A percentile compares a stretch with the other conserved stretches of the same genome.
Conservation (phyloP, 2,888 invertebrate species). For the Dicyrtomina minuta region DNA sequence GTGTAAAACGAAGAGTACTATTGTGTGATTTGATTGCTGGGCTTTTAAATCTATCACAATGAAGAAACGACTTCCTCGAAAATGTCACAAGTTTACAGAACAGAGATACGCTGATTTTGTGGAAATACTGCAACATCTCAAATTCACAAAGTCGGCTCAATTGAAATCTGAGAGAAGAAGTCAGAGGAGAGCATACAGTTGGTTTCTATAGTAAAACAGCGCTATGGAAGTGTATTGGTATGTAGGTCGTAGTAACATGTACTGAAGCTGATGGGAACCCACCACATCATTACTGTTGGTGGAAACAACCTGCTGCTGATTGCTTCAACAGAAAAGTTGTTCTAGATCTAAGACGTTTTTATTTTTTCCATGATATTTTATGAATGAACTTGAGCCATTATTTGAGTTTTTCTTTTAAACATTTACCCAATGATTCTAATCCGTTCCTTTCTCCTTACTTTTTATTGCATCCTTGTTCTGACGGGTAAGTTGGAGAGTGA, state of each 20-base stretch:
- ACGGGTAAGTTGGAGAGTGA: neutral
- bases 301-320: constrained; percentile 3
- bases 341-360: constrained; percentile 8
- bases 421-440: neutral
- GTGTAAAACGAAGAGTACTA: too few species aligned
- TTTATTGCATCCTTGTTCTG: neutral
- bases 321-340: constrained; percentile 5
- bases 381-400: constrained; percentile 9
- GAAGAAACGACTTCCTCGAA: neutral
- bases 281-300: neutral
- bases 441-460: constrained; percentile 3
- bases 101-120: too few species aligned
- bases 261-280: neutral
- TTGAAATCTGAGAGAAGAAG: neutral
- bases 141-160: too few species aligned
- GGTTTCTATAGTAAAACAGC: too few species aligned
- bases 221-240: too few species aligned
- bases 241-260: too few species aligned
- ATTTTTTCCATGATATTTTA: constrained; percentile 11
- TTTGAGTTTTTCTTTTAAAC: too few species aligned
- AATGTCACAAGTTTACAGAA: too few species aligned
- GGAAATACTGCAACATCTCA: too few species aligned
- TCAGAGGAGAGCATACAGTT: neutral
- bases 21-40: too few species aligned
- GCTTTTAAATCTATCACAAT: neutral